phyloP scores from a whole-genome alignment of 2,888 invertebrate genomes.

The Linnaemya vulpina region DNA sequence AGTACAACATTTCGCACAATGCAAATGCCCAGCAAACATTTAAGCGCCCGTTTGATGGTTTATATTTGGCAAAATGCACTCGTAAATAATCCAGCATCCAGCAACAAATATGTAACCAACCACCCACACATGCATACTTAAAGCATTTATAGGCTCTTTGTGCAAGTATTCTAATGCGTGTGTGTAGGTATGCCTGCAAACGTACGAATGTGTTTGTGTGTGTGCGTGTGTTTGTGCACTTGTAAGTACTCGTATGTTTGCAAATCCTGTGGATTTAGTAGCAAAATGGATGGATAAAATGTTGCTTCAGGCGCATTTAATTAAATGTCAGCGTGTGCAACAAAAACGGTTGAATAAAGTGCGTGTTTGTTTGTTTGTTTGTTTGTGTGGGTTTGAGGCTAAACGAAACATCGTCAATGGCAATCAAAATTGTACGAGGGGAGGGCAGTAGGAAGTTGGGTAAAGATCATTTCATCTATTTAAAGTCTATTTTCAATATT shows the following conservation, averaged over 20 bases:
- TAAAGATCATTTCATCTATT: background rate
- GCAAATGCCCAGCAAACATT: conserved; percentile 71
- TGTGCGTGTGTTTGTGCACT: background rate
- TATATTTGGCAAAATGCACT: conserved; percentile 59
- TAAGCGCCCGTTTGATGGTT: conserved; percentile 49
- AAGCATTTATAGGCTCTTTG: background rate
- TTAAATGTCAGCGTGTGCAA: conserved; percentile 74
- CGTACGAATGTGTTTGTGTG: background rate
- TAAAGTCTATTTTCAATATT: too few species aligned
- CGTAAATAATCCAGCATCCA: conserved; percentile 24
- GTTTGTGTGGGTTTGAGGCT: conserved; percentile 6
- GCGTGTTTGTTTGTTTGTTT: conserved; percentile 4
- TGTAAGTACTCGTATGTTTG: conserved; percentile 3
- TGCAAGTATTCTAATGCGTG: conserved; percentile 5
- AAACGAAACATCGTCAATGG: conserved; percentile 2
- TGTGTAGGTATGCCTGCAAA: too few species aligned
- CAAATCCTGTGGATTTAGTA: conserved; percentile 53
- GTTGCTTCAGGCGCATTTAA: conserved; percentile 73
- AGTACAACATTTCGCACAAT: conserved; percentile 27
- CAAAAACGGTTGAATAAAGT: conserved; percentile 56
- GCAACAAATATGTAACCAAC: conserved; percentile 41
- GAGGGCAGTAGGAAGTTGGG: background rate
- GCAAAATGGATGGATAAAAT: conserved; percentile 59
- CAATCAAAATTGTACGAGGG: conserved; percentile 18
- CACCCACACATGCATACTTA: conserved; percentile 26